These are phyloP conservation scores for Gortyna flavago DNA, from an alignment of 2,888 invertebrate genomes.

Conservation along the genomic window DNA sequence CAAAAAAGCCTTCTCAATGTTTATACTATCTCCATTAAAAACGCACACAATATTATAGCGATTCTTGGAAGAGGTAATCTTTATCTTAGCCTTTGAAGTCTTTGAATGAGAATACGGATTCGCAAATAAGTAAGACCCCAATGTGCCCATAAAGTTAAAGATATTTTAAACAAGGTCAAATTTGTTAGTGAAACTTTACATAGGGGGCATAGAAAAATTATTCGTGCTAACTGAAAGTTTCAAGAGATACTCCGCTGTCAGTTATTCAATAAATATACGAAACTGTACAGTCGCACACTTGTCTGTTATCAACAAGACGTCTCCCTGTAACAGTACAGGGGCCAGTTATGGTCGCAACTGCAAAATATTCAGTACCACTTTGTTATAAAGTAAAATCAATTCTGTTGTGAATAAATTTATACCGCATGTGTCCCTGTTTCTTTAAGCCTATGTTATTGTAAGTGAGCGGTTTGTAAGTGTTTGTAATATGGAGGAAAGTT, in stretches of 20 bases:
- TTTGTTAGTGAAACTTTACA: not conserved
- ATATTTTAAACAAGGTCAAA: not conserved
- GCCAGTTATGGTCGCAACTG: slow-evolving; percentile 61
- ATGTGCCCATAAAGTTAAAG: not conserved
- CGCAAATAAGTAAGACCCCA: slow-evolving; percentile 69
- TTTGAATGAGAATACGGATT: slow-evolving; percentile 85
- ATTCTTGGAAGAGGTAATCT: slow-evolving; percentile 86
- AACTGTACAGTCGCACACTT: slow-evolving; percentile 33
- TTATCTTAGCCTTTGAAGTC: slow-evolving; percentile 92
- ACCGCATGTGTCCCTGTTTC: slow-evolving; percentile 50
- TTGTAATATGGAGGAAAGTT: slow-evolving; percentile 12
- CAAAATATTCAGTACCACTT: slow-evolving; percentile 65
- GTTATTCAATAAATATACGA: slow-evolving; percentile 40
- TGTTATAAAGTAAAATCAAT: slow-evolving; percentile 67
- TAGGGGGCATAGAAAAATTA: not conserved
- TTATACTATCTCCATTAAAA: too few relatives aligned
- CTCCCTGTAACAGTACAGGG: slow-evolving; percentile 58
- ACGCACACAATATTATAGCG: too few relatives aligned
- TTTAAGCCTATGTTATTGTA: slow-evolving; percentile 48
- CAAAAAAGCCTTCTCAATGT: too few relatives aligned
- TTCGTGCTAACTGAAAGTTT: too few relatives aligned
- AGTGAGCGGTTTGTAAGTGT: slow-evolving; percentile 12
- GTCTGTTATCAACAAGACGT: slow-evolving; percentile 55
- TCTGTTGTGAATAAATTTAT: slow-evolving; percentile 60
- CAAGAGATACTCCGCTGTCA: not conserved